phyloP scores from a whole-genome alignment of 2,797 vertebrate genomes.

The Orientallactaga sibirica region DNA sequence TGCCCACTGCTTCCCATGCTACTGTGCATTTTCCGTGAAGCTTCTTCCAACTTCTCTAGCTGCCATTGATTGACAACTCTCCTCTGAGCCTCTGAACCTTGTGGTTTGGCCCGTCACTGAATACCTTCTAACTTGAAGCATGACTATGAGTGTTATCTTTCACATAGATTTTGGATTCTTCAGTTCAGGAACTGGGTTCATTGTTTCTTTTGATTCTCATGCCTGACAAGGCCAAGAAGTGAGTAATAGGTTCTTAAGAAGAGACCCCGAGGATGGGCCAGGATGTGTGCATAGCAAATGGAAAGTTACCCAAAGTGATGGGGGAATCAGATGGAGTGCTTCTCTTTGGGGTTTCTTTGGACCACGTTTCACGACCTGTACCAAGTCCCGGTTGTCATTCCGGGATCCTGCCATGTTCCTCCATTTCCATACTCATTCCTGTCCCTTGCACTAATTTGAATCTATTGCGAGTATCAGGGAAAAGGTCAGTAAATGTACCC shows the following conservation, averaged over 20 bases:
- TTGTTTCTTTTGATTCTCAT: constrained; percentile 25
- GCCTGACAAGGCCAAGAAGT: constrained; percentile 13
- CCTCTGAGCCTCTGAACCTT: neutral
- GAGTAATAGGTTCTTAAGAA: constrained; percentile 68
- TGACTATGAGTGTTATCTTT: neutral
- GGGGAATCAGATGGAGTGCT: constrained; percentile 74
- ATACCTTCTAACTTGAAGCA: neutral
- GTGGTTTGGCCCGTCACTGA: neutral
- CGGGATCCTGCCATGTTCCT: neutral
- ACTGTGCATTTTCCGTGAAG: neutral
- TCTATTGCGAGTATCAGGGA: neutral
- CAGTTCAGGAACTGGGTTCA: constrained; percentile 30
- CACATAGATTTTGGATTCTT: neutral
- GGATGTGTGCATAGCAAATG: constrained; percentile 66
- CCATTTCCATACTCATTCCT: constrained; percentile 8
- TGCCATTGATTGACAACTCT: neutral
- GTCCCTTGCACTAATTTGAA: neutral
- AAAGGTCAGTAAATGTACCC: neutral
- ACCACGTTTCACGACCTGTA: constrained; percentile 53
- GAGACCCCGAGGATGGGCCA: constrained; percentile 9
- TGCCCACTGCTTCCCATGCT: neutral
- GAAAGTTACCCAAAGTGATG: constrained; percentile 79
- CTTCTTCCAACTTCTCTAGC: neutral
- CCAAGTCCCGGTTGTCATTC: constrained; percentile 22
- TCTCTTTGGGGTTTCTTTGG: constrained; percentile 81